phyloP scores from a whole-genome alignment of 1,140 invertebrate genomes.

The Nasonia longicornis region DNA sequence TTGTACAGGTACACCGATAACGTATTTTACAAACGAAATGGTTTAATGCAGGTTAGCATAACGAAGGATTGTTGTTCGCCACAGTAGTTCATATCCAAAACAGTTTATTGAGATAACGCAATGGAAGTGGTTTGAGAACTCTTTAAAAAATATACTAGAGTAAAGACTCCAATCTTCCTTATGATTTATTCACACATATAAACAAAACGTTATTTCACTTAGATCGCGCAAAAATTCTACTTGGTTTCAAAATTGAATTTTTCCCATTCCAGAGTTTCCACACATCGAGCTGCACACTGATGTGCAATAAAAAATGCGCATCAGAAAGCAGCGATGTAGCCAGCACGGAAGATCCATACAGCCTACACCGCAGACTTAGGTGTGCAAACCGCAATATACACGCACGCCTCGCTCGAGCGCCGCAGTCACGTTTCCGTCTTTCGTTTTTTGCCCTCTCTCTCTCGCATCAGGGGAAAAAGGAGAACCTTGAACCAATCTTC shows the following conservation, averaged over 20 bases:
- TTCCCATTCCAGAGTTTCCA: not conserved
- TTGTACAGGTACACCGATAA: no score
- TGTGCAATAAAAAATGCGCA: not conserved
- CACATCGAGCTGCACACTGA: not conserved
- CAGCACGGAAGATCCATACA: not conserved
- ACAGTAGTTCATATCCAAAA: no score
- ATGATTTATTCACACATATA: no score
- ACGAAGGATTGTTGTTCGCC: no score
- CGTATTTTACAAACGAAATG: no score
- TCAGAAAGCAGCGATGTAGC: not conserved
- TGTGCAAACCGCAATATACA: constrained; percentile 31
- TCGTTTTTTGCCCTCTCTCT: constrained; percentile 45
- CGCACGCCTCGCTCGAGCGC: constrained; percentile 38
- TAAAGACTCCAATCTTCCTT: no score
- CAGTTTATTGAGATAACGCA: no score
- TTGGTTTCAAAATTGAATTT: not conserved
- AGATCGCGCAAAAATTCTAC: no score
- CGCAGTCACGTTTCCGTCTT: constrained; percentile 56
- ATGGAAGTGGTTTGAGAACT: no score
- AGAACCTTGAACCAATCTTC: constrained; percentile 57
- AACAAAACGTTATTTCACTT: no score
- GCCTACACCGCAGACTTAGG: not conserved
- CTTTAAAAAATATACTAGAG: no score
- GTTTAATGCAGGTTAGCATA: no score
- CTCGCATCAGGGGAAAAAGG: constrained; percentile 43